Evolutionary conservation across 2,888 invertebrate genomes (phyloP), one percentile per base, ranked within the genome.

Genomic region (Campopleginae sp.): DNA sequence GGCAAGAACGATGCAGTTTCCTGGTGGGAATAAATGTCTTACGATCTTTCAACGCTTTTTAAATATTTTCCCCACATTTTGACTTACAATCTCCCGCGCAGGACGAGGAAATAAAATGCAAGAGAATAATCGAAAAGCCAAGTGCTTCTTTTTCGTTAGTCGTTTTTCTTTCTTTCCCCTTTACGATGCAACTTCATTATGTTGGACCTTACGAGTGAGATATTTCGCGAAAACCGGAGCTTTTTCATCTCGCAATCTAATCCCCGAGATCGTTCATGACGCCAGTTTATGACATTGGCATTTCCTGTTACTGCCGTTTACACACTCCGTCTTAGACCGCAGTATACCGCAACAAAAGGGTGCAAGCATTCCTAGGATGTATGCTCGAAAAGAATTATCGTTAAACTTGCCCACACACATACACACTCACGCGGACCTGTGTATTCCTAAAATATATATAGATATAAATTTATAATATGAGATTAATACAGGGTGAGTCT

Each of bases 171-270:
- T 7, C 33, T 23, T 68, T 42, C 6, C 10, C 14, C 14, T 72
- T 80, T 80, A 65, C 72, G 80, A 74, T 23, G 14, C 33, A 19
- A 33, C n/a, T 38, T 38, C 38, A 38, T 58, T 71, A 54, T 12
- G 71, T 31, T 54, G 1, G 19, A 48, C n/a, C 51, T 71, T 38
- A 23, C 33, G 46, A n/a, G 48, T 17, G 44, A n/a, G 46, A 23
- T 71, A 33, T 51, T 78, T 66, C 58, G 65, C 58, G 48, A 68
- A 79, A 78, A 31, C 14, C 17, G 58, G 54, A 65, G 66, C 65
- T 83, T 74, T 82, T 82, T 71, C 48, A 42, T 46, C 48, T 68
- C 66, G 44, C 82, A 82, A 82, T 77, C 77, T 72, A 71, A 63
- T 48, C 76, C 23, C 46, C 31, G 6, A 71, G 46, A 8, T 80